Evolutionary conservation across 2,797 vertebrate species (phyloP), one percentile per base, ranked within the genome.

Genomic region (Aeoliscus strigatus): DNA sequence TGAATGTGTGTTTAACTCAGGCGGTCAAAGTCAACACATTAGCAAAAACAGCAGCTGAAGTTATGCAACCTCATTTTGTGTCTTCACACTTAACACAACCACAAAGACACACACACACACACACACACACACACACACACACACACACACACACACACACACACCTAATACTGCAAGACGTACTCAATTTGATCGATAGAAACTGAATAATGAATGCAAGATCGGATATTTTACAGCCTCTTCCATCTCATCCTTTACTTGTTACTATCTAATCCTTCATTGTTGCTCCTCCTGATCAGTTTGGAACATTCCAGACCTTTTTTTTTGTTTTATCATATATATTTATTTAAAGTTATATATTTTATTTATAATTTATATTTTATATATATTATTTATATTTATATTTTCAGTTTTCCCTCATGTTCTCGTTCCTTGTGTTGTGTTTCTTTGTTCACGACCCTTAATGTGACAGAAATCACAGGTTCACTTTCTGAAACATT

Each of bases 141-240:
- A 39, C 35, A 32, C 31, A 36, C 13, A 26, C 41, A 31, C 11
- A 24, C 27, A 32, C 24, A 47, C 37, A 18, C 29, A 13, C 36
- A 33, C 29, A 4, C 38, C 4, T 8, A 18, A 41, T 26, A 23
- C 45, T 42, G 43, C 11, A 24, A 35, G 36, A 46, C 32, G 17
- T 48, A 32, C 21, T 49, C n/a, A 29, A 23, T 39, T 39, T 4
- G 56, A 52, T 75, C 58, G 1, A 69, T 75, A 35, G 8, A 17
- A 13, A 35, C 41, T 75, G 36, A 71, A 79, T 72, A 56, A 75
- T 77, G 64, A 43, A 77, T 45, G 31, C 9, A 2, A 24, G 43
- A 61, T 5, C 12, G 40, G 41, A 41, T 44, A 45, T 2, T 1
- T 30, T 36, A 39, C 30, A 2, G 14, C 17, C 30, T 37, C 37